Evolutionary conservation across 1,140 invertebrate genomes (phyloP), one percentile per base, ranked within the genome.

Genomic region (Diploscapter pachys): DNA sequence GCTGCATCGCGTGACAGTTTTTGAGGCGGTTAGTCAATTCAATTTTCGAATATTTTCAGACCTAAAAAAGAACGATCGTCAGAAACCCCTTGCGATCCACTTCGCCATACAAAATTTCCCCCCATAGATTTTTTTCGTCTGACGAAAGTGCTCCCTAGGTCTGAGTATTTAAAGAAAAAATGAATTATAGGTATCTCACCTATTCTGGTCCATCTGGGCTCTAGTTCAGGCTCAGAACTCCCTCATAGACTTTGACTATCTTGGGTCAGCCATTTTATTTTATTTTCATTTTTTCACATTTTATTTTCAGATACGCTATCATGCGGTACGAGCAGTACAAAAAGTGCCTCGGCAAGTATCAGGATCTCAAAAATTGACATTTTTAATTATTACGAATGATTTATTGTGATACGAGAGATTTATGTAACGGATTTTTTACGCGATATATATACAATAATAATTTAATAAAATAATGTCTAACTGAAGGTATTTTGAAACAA

Each of bases 131-230:
- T 31, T 31, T 31, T 31, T 31, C 31, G 31, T 31, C 31, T 0
- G 31, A 1, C 31, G 31, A 31, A 31, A 31, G 31, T 31, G 0
- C 31, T 31, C 1, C 31, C 1, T 31, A 31, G 1, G 31, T 31
- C 31, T 31, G 31, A 31, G 1, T 31, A 31, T 31, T 31, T 31
- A n/a, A n/a, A n/a, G n/a, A n/a, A n/a, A 31, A 31, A 31, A 65
- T n/a, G 3, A n/a, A 66, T 83, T 81, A 63, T 63, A 87, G 87
- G 82, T 91, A 0, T 89, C 93, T 3, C 93, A 96, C 87, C 91
- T 96, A 75, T 91, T 95, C 78, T 98, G 96, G 96, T 92, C 91
- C 5, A 87, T 94, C 63, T 98, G 96, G 96, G 90, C 91, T 4
- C 87, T 98, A 2, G 91, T 96, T 63, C 95, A 98, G 87, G 91